Percentiles rank a stretch among this genome's conserved stretches.
Evolutionary conservation across 2,888 invertebrate genomes (phyloP).

Genomic region (Gymnosoma rotundatum): DNA sequence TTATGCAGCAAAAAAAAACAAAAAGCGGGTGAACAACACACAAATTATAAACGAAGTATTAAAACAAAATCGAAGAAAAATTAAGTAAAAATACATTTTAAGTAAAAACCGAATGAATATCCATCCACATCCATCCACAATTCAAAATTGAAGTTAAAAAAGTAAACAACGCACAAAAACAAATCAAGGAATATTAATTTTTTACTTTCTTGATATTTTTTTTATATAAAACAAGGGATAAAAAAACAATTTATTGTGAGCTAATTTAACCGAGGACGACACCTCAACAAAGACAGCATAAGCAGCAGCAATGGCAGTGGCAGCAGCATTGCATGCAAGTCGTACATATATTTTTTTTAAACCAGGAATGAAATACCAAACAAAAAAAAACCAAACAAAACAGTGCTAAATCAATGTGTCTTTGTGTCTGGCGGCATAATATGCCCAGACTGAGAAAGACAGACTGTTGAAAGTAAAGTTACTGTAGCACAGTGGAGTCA

Average conservation of each 20-base stretch:
- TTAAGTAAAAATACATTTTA: constrained; percentile 56
- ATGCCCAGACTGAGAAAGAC: constrained; percentile 49
- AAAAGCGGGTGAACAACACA: constrained; percentile 46
- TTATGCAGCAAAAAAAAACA: constrained; percentile 28
- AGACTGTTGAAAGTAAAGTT: constrained; percentile 11
- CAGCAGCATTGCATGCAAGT: constrained; percentile 56
- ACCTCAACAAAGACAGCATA: constrained; percentile 59
- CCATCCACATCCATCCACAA: constrained; percentile 37
- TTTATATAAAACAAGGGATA: constrained; percentile 39
- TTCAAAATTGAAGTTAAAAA: constrained; percentile 51
- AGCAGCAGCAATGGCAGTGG: constrained; percentile 23
- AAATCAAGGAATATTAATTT: constrained; percentile 52
- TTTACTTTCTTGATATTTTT: constrained; percentile 2
- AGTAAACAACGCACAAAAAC: constrained; percentile 24
- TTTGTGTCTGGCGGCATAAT: constrained; percentile 79
- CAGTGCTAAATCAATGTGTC: constrained; percentile 73
- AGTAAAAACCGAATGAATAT: constrained; percentile 37
- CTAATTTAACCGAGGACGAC: constrained; percentile 67
- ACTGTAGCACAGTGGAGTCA: constrained; percentile 23
- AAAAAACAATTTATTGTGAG: constrained; percentile 64
- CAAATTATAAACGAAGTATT: constrained; percentile 54
- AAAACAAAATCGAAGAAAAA: constrained; percentile 65
- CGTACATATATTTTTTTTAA: constrained; percentile 42
- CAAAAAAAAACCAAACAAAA: constrained; percentile 42
- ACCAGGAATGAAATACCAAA: constrained; percentile 44